Evolutionary conservation across 1,140 invertebrate species (phyloP).

Genomic region (Oncopodura yosiiana): DNA sequence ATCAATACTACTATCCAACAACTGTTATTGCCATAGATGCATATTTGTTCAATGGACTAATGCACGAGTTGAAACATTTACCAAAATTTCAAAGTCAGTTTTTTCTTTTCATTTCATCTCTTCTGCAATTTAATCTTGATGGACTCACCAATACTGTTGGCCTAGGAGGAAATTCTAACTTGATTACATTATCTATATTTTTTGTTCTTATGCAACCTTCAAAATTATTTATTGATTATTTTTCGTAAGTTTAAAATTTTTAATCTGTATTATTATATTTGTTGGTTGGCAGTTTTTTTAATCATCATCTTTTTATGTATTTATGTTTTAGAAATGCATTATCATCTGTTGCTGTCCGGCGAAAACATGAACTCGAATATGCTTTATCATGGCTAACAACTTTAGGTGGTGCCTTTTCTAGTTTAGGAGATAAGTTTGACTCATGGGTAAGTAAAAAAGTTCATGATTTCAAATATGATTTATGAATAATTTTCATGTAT

Average conservation of each 20-base stretch:
- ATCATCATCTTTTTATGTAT: slow-evolving; percentile 12
- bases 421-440: slow-evolving; percentile 72
- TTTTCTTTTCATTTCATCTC: no score
- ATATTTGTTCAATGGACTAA: no score
- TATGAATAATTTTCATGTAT: no score
- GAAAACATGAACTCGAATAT: slow-evolving; percentile 49
- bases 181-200: slow-evolving; percentile 8
- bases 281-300: background rate
- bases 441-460: slow-evolving; percentile 56
- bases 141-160: no score
- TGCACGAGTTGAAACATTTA: no score
- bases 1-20: no score
- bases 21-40: no score
- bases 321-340: slow-evolving; percentile 39
- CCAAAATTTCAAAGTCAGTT: no score
- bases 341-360: slow-evolving; percentile 35
- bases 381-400: slow-evolving; percentile 92
- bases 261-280: background rate
- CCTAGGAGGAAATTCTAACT: background rate
- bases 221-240: slow-evolving; percentile 55
- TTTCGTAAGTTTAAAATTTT: slow-evolving; percentile 54
- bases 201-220: slow-evolving; percentile 45
- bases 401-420: slow-evolving; percentile 85
- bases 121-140: no score
- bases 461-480: no score